Conservation (phyloP, 1,140 invertebrate species). For the Carcinoscorpius rotundicauda region DNA sequence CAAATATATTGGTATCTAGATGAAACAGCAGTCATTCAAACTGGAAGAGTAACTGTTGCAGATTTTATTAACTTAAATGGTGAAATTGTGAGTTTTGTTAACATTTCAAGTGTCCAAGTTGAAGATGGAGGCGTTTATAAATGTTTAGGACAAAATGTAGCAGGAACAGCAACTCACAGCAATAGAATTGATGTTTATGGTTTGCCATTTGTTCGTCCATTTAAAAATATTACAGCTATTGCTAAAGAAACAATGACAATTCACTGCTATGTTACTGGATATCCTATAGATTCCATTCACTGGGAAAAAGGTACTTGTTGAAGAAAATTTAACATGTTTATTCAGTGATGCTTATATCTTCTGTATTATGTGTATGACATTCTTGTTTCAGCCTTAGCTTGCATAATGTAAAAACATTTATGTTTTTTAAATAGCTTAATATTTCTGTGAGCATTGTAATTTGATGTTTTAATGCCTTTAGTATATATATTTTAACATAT, state of each 20-base stretch:
- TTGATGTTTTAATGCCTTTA: too few relatives aligned
- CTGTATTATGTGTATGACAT: too few relatives aligned
- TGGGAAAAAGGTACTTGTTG: constrained; percentile 17
- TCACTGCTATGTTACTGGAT: constrained; percentile 19
- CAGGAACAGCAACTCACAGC: constrained; percentile 33
- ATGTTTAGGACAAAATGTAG: constrained; percentile 32
- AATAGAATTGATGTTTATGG: constrained; percentile 30
- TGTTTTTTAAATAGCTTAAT: too few relatives aligned
- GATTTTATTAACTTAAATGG: constrained; percentile 28
- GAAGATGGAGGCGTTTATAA: constrained; percentile 33
- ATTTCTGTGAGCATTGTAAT: too few relatives aligned
- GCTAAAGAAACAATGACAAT: constrained; percentile 17
- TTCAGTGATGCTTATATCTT: too few relatives aligned
- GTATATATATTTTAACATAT: too few relatives aligned
- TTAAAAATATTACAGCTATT: constrained; percentile 18
- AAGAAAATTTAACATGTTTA: too few relatives aligned
- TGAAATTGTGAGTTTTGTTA: constrained; percentile 73
- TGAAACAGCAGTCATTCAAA: constrained; percentile 30
- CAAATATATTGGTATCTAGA: constrained; percentile 89
- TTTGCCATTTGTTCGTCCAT: constrained; percentile 34
- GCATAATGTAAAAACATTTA: too few relatives aligned
- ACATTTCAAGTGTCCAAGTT: constrained; percentile 75
- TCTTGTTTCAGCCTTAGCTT: too few relatives aligned
- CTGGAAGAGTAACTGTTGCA: constrained; percentile 11
- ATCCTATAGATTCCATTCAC: constrained; percentile 17